Base-by-base conservation (phyloP, 1,140 invertebrate genomes). In the Drosophila leontia region DNA sequence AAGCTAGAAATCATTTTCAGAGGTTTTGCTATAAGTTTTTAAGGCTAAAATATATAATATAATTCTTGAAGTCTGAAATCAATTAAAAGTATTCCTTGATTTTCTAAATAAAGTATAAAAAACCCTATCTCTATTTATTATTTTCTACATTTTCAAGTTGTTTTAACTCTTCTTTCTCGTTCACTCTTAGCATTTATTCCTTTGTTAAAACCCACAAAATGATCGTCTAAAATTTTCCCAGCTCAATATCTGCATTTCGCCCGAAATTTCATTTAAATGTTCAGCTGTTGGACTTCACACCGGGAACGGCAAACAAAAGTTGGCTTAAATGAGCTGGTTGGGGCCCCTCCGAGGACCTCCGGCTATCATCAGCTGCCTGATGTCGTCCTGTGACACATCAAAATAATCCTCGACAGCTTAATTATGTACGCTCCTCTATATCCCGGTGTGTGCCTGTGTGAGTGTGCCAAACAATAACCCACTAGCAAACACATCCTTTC, bases 361-460 rank as follows among this genome's bases (percentile, higher is more conserved):
- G 78, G 78, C 85, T 88, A 77, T 69, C 75, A 82, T 87, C 87
- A 91, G 83, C 80, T 86, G 86, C 77, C 69, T 60, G 75, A 65
- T 75, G 75, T 88, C 80, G 84, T 78, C 85, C 77, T 88, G 85
- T 88, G 88, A 87, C 88, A 91, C 88, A 91, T 91, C 88, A 91
- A 87, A 81, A 91, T 91, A 91, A 91, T 91, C 87, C 84, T 78
- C 87, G 82, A 91, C 87, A 91, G 87, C 88, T 91, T 91, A 91
- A 91, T 91, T 91, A 90, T 88, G 84, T 81, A 71, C 81, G 72
- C 81, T 83, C 80, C 78, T 60, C 51, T 60, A 35, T 32, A 29
- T 71, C 67, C 35, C 53, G 19, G 29, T 37, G 34, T 67, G 50
- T 71, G n/a, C 17, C 12, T 57, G 62, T 69, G 44, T 60, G 67